Evolutionary conservation across 2,888 invertebrate species (phyloP).

Genomic region (Choristoneura rosaceana): DNA sequence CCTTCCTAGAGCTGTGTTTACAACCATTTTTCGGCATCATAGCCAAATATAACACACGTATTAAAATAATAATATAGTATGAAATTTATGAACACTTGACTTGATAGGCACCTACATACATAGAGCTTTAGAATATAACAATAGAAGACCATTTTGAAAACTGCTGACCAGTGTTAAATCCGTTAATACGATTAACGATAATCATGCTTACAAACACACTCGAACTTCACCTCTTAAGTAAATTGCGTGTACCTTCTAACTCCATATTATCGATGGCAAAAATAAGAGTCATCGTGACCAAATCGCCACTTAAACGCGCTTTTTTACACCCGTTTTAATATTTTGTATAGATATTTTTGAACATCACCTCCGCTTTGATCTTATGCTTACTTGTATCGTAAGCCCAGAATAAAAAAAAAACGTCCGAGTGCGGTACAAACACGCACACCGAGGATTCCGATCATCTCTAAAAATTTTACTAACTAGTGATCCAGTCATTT

Average conservation of each 20-base stretch:
- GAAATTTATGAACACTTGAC: background rate
- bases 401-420: too few relatives aligned
- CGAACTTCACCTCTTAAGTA: background rate
- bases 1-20: too few relatives aligned
- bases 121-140: too few relatives aligned
- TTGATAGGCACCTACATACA: background rate
- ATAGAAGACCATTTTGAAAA: too few relatives aligned
- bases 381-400: background rate
- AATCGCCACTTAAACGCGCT: background rate
- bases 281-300: constrained; percentile 3
- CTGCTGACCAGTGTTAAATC: background rate
- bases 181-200: background rate
- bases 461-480: too few relatives aligned
- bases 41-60: background rate
- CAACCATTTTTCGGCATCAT: too few relatives aligned
- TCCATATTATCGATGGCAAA: background rate
- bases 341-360: background rate
- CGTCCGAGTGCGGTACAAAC: too few relatives aligned
- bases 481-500: too few relatives aligned
- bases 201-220: background rate
- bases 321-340: background rate
- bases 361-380: background rate
- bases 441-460: too few relatives aligned
- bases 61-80: background rate
- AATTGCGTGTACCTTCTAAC: background rate